Base-by-base conservation (phyloP, 2,113 vertebrate genomes). In the Anolis carolinensis region DNA sequence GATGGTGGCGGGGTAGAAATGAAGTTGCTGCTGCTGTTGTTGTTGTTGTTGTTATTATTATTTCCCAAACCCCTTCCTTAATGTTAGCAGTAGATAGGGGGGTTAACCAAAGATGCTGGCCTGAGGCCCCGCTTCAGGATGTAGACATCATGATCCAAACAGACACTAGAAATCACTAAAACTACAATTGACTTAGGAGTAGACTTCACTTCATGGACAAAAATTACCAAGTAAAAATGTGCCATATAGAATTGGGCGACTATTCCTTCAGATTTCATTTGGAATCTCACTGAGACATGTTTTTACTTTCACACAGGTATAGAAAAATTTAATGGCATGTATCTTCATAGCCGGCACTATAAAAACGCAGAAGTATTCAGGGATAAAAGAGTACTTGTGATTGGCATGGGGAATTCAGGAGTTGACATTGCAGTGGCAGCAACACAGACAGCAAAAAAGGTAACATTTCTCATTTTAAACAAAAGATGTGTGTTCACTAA, bases 331-430 rank as follows among this genome's bases (percentile, higher is more conserved):
- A 90, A 87, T 86, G 98, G 98, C 10, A 93, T 93, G 44, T 95
- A 95, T 84, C 95, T 96, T 81, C 98, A 98, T 89, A 98, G 98
- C 89, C 95, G 93, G 86, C 93, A 97, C 10, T 99, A 98, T 91
- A 99, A 97, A 91, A 92, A 96, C 59, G 96, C 97, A 0, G 91
- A 96, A 0, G 4, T 91, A 68, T 97, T 95, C 93, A 94, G 91
- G 81, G 97, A 97, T 83, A 98, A 98, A 92, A 96, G 62, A 0
- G 96, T 98, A 70, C 95, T 98, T 1, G 94, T 98, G 77, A 90
- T 99, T 3, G 97, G 98, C 80, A 96, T 97, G 92, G 98, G 98
- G 3, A 98, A 98, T 89, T 98, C 97, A 0, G 98, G 97, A 85
- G 96, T 95, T 65, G 98, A 98, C 89, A 97, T 98, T 0, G 97